Percentiles rank a stretch among this genome's conserved stretches.
These are phyloP conservation scores for Caenorhabditis virilis DNA, from an alignment of 2,888 invertebrate species.

Conservation along the genomic window DNA sequence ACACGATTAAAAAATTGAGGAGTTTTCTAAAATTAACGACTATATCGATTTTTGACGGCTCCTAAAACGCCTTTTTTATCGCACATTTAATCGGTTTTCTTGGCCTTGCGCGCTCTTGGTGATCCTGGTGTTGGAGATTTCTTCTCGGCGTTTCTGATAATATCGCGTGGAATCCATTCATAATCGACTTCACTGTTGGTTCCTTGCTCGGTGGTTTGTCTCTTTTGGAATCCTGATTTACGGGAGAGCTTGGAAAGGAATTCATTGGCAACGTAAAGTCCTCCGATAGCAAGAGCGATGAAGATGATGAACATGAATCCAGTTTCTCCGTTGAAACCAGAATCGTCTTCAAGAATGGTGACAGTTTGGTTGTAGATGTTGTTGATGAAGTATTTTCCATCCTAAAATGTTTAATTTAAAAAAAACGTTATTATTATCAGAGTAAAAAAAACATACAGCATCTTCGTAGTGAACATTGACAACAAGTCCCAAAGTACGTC, in stretches of 20 bases:
- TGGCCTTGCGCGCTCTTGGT: constrained; percentile 54
- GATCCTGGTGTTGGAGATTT: constrained; percentile 58
- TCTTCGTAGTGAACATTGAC: constrained; percentile 72
- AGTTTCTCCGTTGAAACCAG: constrained; percentile 95
- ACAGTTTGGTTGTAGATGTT: constrained; percentile 97
- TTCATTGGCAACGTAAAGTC: constrained; percentile 75
- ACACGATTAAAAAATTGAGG: too few relatives aligned
- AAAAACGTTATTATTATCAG: constrained; percentile 1
- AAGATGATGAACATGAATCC: constrained; percentile 96
- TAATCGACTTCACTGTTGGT: constrained; percentile 91
- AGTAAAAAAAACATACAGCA: constrained; percentile 39
- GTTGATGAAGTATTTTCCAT: constrained; percentile 78
- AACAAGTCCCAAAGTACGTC: constrained; percentile 92
- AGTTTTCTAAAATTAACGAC: too few relatives aligned
- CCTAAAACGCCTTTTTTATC: too few relatives aligned
- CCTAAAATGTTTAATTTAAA: constrained; percentile 69
- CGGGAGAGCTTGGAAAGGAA: constrained; percentile 68
- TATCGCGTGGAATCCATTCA: constrained; percentile 93
- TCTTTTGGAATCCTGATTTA: constrained; percentile 61
- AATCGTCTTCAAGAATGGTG: constrained; percentile 91
- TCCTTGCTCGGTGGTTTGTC: constrained; percentile 78
- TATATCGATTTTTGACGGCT: too few relatives aligned
- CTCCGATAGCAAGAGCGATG: constrained; percentile 84
- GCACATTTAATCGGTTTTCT: constrained; percentile 60
- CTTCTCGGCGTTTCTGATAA: constrained; percentile 51